Base-by-base conservation (phyloP, 2,888 invertebrate genomes). In the Aplocera efformata region DNA sequence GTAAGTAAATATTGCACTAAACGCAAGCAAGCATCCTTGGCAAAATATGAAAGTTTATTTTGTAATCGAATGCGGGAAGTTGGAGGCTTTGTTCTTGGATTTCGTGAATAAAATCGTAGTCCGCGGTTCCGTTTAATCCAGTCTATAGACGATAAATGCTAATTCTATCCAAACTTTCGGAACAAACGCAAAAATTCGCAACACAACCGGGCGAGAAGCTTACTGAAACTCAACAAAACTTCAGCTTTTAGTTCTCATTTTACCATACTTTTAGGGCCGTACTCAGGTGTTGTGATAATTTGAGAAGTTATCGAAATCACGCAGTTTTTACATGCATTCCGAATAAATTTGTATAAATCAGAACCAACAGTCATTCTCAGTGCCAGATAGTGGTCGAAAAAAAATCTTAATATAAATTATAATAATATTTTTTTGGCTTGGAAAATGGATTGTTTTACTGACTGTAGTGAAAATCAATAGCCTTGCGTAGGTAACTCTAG, bases 131-230 rank as follows among this genome's bases (percentile, higher is more conserved):
- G 51, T 64, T 74, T 74, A 72, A 73, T 74, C 69, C 68, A 60
- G 63, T 67, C 66, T 65, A 70, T 69, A 70, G 66, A 61, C 72
- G 63, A 79, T 73, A 79, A 79, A 82, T 79, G 81, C 70, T 76
- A 80, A 82, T 80, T 75, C 56, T 58, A 66, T 57, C 44, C 51
- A 47, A 79, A 79, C 64, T 79, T 81, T 68, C 51, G 59, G 49
- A 64, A 65, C 61, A 67, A 48, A 69, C 62, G 66, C 63, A 70
- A 75, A 79, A 77, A 73, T 68, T 67, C 63, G 51, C 55, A 53
- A 67, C 59, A 57, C 58, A 50, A 56, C 51, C 41, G 54, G 53
- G 45, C 50, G 60, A 55, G 58, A 68, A 69, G 65, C 59, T 63
- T 63, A 59, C 63, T 48, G 44, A 69, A 68, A 68, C 68, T 60